phyloP scores from a whole-genome alignment of 1,140 invertebrate species.

The Drosophila arizonae region DNA sequence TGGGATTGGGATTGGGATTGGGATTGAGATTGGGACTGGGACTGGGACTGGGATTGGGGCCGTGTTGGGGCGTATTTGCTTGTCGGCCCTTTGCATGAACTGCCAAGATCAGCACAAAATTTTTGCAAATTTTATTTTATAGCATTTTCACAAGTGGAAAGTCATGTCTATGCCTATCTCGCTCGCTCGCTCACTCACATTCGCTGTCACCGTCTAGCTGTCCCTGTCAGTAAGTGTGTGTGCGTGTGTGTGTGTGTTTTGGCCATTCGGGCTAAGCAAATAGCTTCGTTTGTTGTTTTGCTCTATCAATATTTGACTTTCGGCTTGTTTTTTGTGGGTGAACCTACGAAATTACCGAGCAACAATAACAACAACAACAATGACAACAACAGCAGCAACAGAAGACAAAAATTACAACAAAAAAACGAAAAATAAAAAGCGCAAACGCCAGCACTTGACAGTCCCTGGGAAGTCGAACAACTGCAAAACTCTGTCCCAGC shows the following conservation, averaged over 20 bases:
- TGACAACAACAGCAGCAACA: background rate
- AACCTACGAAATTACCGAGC: conserved; percentile 70
- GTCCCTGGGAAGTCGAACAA: conserved; percentile 32
- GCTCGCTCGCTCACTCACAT: background rate
- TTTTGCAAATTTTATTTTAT: conserved; percentile 81
- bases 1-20: conserved; percentile 5
- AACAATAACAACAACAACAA: conserved; percentile 19
- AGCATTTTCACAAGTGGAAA: conserved; percentile 80
- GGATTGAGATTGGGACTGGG: background rate
- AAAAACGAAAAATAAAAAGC: conserved; percentile 40
- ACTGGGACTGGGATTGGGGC: background rate
- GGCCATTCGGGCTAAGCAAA: conserved; percentile 72
- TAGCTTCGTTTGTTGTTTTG: conserved; percentile 80
- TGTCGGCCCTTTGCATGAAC: conserved; percentile 64
- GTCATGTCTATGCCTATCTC: conserved; percentile 53
- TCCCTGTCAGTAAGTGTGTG: conserved; percentile 26
- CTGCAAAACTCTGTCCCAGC: conserved; percentile 24
- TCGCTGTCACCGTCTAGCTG: conserved; percentile 7
- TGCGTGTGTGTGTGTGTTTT: conserved; percentile 29
- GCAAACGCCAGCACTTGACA: conserved; percentile 53
- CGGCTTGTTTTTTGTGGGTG: conserved; percentile 68
- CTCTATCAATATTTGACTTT: conserved; percentile 80
- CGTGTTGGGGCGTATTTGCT: conserved; percentile 54
- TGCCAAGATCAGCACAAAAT: conserved; percentile 79
- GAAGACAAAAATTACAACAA: background rate